Evolutionary conservation across 2,888 invertebrate genomes (phyloP), one percentile per base, ranked within the genome.

Genomic region (Drosophila quinaria): DNA sequence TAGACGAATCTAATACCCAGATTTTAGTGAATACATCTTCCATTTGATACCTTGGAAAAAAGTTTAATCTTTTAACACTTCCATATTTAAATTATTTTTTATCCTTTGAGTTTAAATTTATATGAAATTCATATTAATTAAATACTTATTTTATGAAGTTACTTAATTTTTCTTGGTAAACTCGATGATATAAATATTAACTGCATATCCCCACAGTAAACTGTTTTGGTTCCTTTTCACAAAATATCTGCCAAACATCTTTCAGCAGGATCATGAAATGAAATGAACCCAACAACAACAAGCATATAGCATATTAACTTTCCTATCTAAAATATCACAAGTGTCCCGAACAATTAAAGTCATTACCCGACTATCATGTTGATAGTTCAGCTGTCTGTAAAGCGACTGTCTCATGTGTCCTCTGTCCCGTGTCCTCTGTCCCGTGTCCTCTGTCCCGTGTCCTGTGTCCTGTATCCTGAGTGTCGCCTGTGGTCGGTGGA

Each of bases 311-410:
- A 64, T 70, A 80, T 80, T 59, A 80, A 56, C 65, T 80, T 76
- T 60, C 46, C 33, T 17, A 59, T 55, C 50, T 64, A 39, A 17
- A 46, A 63, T 69, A 61, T 58, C 55, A 55, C 25, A 55, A 31
- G 55, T 65, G 56, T 49, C 46, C 46, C 60, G 56, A 66, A 51
- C 88, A 87, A 87, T 89, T 89, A 86, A 89, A 87, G 77, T 71
- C 88, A 88, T 89, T 85, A 87, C 75, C 71, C 82, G 73, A 66
- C 90, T 77, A 89, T 85, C 81, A 81, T 78, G 79, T 78, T 86
- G 68, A 89, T 84, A 87, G 42, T 62, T 54, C 37, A 25, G 50
- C 37, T 25, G 47, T n/a, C 41, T 54, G 9, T 19, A 39, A 47
- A 59, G 37, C n/a, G n/a, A 47, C 9, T 58, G 58, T 58, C 58